phyloP scores from a whole-genome alignment of 2,113 vertebrate genomes.

The Oryzias woworae region DNA sequence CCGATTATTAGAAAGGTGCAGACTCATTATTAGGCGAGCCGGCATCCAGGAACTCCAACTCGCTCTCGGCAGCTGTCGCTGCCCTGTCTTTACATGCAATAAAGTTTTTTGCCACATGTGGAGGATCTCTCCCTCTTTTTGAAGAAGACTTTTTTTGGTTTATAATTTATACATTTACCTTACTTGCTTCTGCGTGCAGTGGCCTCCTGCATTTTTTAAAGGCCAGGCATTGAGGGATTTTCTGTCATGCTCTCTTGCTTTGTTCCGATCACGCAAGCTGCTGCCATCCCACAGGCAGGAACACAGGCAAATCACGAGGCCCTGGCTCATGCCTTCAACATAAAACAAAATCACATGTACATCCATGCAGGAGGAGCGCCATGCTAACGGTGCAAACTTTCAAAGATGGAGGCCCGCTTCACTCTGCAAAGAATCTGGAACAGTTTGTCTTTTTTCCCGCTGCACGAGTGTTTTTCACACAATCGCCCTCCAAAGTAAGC shows the following conservation, averaged over 20 bases:
- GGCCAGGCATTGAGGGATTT: constrained; percentile 86
- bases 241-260: constrained; percentile 83
- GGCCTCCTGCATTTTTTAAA: constrained; percentile 91
- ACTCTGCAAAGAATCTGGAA: constrained; percentile 14
- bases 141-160: constrained; percentile 70
- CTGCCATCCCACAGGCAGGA: constrained; percentile 70
- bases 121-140: constrained; percentile 75
- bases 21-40: constrained; percentile 50
- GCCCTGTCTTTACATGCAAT: constrained; percentile 60
- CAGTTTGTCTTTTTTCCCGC: constrained; percentile 19
- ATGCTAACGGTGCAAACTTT: constrained; percentile 12
- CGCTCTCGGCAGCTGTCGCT: constrained; percentile 45
- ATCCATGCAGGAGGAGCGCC: constrained; percentile 18
- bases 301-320: constrained; percentile 42
- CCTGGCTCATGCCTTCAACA: constrained; percentile 36
- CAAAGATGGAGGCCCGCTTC: constrained; percentile 2
- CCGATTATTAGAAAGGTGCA: constrained; percentile 52
- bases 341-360: constrained; percentile 25
- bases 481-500: constrained; percentile 28
- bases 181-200: constrained; percentile 82
- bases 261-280: constrained; percentile 85
- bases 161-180: constrained; percentile 81
- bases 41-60: constrained; percentile 12
- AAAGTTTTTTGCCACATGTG: constrained; percentile 75
- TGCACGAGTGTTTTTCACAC: constrained; percentile 47